Evolutionary conservation across 2,797 vertebrate genomes (phyloP), one percentile per base, ranked within the genome.

Genomic region (Micrastur ruficollis): DNA sequence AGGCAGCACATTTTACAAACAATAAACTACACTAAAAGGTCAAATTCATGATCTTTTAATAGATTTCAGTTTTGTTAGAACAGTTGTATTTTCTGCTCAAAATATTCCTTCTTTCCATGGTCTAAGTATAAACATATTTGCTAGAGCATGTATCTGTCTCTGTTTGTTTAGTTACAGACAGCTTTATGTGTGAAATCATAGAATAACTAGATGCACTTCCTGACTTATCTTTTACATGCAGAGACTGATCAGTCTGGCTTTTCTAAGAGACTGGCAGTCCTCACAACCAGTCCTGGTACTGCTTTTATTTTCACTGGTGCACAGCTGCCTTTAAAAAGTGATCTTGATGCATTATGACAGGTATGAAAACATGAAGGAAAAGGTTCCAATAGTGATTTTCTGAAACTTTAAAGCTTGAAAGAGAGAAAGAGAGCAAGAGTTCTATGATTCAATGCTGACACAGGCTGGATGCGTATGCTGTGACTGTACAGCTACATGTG

Each of bases 311-410:
- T 92, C 49, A 73, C 52, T 68, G 32, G 38, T 55, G 34, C 58
- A 87, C 55, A 81, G 12, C 18, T 75, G 22, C 62, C 59, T 83
- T 85, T 75, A 61, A 71, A 61, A 93, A 50, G 9, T 96, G 92
- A 96, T 58, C n/a, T 87, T 96, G 83, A 96, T 95, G n/a, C 46
- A 80, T 78, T 59, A 74, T 94, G 96, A 95, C 90, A 96, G 75
- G 58, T 70, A 93, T 27, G 52, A 93, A 92, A 94, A 46, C 68
- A 56, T n/a, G 61, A 96, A 87, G 80, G 25, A 68, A 83, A 87
- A 75, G 52, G 32, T 78, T 95, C 46, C n/a, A 93, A 6, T 50
- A 32, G 25, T 62, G 83, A 78, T 87, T 90, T 96, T 55, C 36
- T 88, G 59, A 94, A 97, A 90, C 73, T 89, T 86, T 86, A 68